Evolutionary conservation across 2,888 invertebrate genomes (phyloP).

Genomic region (Macaria liturata): DNA sequence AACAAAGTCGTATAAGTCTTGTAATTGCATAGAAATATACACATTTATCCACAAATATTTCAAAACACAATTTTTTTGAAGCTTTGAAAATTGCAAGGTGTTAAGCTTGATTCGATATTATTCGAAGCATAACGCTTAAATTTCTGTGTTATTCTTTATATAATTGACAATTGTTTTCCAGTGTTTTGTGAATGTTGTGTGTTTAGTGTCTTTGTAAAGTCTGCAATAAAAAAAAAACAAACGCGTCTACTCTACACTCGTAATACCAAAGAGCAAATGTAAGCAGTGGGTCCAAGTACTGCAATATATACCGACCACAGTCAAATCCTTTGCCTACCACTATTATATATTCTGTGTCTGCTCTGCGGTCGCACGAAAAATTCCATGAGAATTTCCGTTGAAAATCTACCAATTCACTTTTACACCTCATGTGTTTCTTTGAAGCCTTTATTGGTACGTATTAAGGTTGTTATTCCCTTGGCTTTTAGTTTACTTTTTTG

Average conservation of each 20-base stretch:
- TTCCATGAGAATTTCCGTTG: constrained; percentile 43
- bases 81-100: too few species aligned
- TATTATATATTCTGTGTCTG: too few species aligned
- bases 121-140: too few species aligned
- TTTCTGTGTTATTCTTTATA: too few species aligned
- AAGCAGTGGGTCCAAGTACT: constrained; percentile 24
- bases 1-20: too few species aligned
- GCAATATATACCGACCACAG: constrained; percentile 24
- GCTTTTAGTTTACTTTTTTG: not conserved
- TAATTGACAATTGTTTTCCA: too few species aligned
- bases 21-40: too few species aligned
- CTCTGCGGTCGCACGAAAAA: constrained; percentile 36
- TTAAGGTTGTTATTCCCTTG: constrained; percentile 14
- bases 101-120: too few species aligned
- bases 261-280: constrained; percentile 11
- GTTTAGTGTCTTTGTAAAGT: too few species aligned
- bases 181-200: too few species aligned
- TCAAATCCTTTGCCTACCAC: not conserved
- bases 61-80: too few species aligned
- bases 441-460: not conserved
- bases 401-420: constrained; percentile 16
- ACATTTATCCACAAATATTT: too few species aligned
- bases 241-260: not conserved
- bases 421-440: not conserved
- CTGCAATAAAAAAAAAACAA: not conserved